Evolutionary conservation across 2,113 vertebrate species (phyloP).

Genomic region (Halcyon senegalensis): DNA sequence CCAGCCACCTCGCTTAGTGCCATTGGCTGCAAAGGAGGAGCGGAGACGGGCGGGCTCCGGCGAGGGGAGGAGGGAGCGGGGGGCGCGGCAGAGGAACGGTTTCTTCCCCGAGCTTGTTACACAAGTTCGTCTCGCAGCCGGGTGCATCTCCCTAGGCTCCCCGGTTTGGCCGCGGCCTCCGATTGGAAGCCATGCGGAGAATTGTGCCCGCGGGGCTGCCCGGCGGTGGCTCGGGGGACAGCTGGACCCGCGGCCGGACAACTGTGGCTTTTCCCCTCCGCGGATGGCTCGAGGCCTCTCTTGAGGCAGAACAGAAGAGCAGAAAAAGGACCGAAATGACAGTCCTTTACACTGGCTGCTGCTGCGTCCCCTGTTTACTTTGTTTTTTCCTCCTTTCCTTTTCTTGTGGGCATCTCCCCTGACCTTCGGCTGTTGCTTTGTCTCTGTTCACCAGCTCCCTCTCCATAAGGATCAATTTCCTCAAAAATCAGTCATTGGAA

Average conservation of each 20-base stretch:
- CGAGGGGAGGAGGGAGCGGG: not conserved
- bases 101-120: not conserved
- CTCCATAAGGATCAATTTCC: no score
- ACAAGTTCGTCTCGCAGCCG: not conserved
- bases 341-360: rapidly evolving
- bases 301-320: rapidly evolving
- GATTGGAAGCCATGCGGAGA: not conserved
- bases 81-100: not conserved
- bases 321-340: rapidly evolving
- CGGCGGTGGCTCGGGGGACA: not conserved
- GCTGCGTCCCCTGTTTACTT: rapidly evolving
- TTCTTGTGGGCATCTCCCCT: rapidly evolving
- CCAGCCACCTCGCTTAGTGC: conserved; percentile 22
- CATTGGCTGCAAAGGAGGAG: conserved; percentile 28
- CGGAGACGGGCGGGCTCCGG: not conserved
- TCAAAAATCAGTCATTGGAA: rapidly evolving
- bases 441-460: not conserved
- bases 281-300: not conserved
- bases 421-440: rapidly evolving
- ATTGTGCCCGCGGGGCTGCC: not conserved
- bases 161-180: not conserved
- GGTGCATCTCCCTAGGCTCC: not conserved
- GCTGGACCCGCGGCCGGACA: not conserved
- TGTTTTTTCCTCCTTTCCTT: not conserved
- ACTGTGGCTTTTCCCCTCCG: not conserved